These are phyloP conservation scores for Prunella strophiata DNA, from an alignment of 2,797 vertebrate species.

Conservation along the genomic window DNA sequence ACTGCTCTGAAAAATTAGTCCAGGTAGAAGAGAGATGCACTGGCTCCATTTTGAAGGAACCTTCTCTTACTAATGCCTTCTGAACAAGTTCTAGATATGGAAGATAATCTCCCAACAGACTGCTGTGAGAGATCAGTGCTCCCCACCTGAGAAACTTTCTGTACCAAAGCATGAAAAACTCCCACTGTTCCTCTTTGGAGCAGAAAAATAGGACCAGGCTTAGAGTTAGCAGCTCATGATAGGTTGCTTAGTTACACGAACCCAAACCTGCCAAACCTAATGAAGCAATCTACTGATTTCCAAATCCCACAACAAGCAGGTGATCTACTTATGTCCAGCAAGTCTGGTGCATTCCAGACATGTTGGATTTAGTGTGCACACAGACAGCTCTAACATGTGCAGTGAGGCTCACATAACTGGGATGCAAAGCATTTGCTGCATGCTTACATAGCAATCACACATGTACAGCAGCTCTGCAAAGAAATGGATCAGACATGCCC, in stretches of 20 bases:
- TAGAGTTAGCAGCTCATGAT: not conserved
- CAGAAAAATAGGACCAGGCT: not conserved
- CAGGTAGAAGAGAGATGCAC: not conserved
- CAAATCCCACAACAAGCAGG: not conserved
- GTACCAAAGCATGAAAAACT: not conserved
- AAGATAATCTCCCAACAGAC: not conserved
- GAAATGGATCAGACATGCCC: not conserved
- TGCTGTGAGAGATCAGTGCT: not conserved
- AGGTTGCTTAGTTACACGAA: not conserved
- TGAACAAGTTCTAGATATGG: not conserved
- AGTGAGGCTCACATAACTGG: not conserved
- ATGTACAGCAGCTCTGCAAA: not conserved
- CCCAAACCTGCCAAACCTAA: constrained; percentile 9
- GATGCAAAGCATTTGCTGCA: not conserved
- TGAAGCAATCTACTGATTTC: not conserved
- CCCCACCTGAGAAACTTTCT: not conserved
- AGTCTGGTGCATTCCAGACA: not conserved
- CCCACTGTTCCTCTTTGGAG: not conserved
- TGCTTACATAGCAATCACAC: not conserved
- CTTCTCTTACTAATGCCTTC: not conserved
- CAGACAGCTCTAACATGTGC: not conserved
- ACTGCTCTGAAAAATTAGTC: not conserved
- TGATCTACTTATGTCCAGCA: not conserved
- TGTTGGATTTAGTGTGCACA: not conserved
- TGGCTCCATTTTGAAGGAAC: not conserved